These are phyloP conservation scores for Channa striata DNA, from an alignment of 2,797 vertebrate species.

Conservation along the genomic window DNA sequence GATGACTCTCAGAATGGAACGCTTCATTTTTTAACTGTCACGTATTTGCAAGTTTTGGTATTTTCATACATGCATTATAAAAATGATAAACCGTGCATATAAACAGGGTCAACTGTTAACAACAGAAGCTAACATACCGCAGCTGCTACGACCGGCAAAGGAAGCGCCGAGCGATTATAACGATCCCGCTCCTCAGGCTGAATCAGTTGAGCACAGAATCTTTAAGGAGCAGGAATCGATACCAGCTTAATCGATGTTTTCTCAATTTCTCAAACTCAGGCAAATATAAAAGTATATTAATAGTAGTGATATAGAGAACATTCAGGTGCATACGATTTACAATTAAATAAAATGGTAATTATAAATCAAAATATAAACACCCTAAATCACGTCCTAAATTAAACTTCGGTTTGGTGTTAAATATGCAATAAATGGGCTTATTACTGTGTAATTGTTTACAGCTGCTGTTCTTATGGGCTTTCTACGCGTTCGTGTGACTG, in stretches of 20 bases:
- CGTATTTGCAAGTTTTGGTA: neutral
- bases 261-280: neutral
- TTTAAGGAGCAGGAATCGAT: slow-evolving; percentile 35
- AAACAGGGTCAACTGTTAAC: neutral
- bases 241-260: slow-evolving; percentile 49
- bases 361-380: neutral
- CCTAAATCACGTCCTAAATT: too few relatives aligned
- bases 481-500: neutral
- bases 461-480: too few relatives aligned
- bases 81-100: neutral
- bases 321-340: neutral
- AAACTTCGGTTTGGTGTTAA: neutral
- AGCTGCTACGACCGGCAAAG: neutral
- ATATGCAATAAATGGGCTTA: neutral
- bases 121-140: neutral
- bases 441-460: neutral
- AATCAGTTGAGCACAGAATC: slow-evolving; percentile 52
- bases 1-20: neutral
- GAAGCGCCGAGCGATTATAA: slow-evolving; percentile 4
- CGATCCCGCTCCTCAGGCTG: slow-evolving; percentile 65
- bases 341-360: neutral
- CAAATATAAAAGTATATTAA: neutral
- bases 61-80: neutral
- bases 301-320: neutral
- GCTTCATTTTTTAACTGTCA: neutral